Percentiles rank a stretch among this genome's conserved stretches.
Conservation (phyloP, 2,888 invertebrate genomes). For the Hyposoter didymator region DNA sequence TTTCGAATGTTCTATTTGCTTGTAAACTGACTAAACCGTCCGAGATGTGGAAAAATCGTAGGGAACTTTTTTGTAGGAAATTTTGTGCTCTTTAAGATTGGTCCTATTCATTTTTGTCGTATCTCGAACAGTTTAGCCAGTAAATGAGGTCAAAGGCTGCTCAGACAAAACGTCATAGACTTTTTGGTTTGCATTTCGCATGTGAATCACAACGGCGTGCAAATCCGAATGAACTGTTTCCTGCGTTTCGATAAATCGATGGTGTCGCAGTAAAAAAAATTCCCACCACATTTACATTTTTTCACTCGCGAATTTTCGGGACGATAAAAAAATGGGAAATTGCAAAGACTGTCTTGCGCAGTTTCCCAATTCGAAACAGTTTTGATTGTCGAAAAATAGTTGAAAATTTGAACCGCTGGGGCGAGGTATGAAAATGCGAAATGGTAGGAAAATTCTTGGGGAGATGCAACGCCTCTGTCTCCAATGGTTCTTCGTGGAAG, state of each 20-base stretch:
- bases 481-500: conserved; percentile 57
- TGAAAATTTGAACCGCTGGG: background rate
- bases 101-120: background rate
- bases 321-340: background rate
- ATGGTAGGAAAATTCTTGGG: conserved; percentile 43
- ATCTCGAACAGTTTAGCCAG: background rate
- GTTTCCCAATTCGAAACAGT: background rate
- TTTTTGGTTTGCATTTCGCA: background rate
- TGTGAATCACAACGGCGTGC: background rate
- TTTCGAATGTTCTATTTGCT: background rate
- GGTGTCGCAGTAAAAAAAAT: background rate
- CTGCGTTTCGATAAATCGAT: background rate
- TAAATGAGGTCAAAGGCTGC: background rate
- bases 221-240: background rate
- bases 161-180: background rate
- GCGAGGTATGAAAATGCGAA: conserved; percentile 20
- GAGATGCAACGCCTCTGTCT: conserved; percentile 37
- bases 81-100: background rate
- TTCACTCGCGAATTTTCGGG: background rate
- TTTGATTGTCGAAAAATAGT: background rate
- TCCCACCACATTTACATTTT: background rate
- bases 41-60: background rate
- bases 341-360: background rate
- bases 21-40: background rate
- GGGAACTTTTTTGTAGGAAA: background rate